Percentiles rank a stretch among this genome's conserved stretches.
Evolutionary conservation across 2,888 invertebrate species (phyloP).

Genomic region (Pimpla rufipes): DNA sequence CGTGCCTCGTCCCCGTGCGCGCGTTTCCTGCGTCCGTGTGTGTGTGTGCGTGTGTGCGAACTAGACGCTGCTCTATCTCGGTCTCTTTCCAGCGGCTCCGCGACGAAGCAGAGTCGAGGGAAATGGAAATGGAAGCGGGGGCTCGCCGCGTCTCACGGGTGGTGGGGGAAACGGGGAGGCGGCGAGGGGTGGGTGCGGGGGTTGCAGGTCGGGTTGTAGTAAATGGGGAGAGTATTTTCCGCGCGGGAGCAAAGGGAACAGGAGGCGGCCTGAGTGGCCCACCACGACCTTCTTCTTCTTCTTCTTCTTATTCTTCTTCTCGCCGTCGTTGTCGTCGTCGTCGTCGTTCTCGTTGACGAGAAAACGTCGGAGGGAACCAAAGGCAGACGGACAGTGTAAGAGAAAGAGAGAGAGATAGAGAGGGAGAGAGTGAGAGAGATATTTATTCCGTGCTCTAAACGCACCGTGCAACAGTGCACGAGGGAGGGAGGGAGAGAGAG

Average conservation of each 20-base stretch:
- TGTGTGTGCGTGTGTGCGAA: too few species aligned
- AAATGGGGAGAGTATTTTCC: slow-evolving; percentile 29
- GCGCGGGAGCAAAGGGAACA: slow-evolving; percentile 3
- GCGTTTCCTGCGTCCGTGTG: too few species aligned
- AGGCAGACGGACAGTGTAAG: too few species aligned
- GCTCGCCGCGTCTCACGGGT: slow-evolving; percentile 13
- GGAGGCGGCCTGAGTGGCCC: slow-evolving; percentile 1
- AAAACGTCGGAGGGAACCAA: neutral
- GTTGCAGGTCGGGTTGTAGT: slow-evolving; percentile 7
- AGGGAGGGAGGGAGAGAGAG: too few species aligned
- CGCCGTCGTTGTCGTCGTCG: slow-evolving; percentile 12
- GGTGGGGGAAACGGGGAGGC: neutral
- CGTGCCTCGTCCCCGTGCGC: neutral
- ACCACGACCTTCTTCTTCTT: neutral
- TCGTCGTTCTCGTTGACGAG: slow-evolving; percentile 7
- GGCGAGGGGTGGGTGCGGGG: too few species aligned
- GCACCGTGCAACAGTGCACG: too few species aligned
- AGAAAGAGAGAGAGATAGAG: too few species aligned
- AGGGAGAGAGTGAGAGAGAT: too few species aligned
- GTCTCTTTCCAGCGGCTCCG: slow-evolving; percentile 21
- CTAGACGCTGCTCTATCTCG: neutral
- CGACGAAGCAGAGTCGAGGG: slow-evolving; percentile 27
- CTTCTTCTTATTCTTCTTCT: neutral
- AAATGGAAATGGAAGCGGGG: slow-evolving; percentile 41
- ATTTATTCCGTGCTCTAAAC: too few species aligned